Evolutionary conservation across 2,113 vertebrate species (phyloP), one percentile per base, ranked within the genome.

Genomic region (Tachysurus fulvidraco): DNA sequence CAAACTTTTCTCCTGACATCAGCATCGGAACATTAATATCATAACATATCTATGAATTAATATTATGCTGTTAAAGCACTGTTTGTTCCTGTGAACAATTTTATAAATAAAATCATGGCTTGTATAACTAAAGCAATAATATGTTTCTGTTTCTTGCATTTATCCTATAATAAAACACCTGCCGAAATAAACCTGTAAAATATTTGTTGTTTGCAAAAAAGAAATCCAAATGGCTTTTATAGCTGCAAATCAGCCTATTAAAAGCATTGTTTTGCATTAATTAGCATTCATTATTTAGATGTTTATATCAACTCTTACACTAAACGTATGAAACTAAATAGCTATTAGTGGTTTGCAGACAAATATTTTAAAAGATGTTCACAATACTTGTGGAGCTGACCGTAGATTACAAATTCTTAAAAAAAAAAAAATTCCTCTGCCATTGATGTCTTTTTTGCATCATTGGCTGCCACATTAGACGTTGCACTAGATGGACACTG

Each of bases 91-190:
- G 64, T 78, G 71, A 69, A 36, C 41, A 41, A 0, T 28, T 77
- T 52, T 50, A 36, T 36, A 36, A 36, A 36, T 14, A 50, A 44
- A 23, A 23, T 36, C 2, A 64, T 64, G 12, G 3, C n/a, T 46
- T 44, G 13, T 64, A 21, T 73, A 19, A 10, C 17, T 73, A 21
- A 30, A 73, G 19, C 17, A 73, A 69, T 0, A 73, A 44, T 44
- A 46, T 41, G 10, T 19, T 74, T 21, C 73, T 6, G 71, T 73
- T 89, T 50, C 28, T 83, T 77, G 44, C 80, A 86, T 88, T 88
- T 76, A 83, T 88, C 57, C 30, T 83, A 86, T 55, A 89, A 81
- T 87, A 79, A 89, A 87, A 83, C 36, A 55, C 16, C n/a, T 76
- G 25, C 14, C n/a, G 55, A 55, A 78, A 0, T 52, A 12, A 78